Conservation (phyloP, 2,113 vertebrate genomes). For the Brachirus orientalis region DNA sequence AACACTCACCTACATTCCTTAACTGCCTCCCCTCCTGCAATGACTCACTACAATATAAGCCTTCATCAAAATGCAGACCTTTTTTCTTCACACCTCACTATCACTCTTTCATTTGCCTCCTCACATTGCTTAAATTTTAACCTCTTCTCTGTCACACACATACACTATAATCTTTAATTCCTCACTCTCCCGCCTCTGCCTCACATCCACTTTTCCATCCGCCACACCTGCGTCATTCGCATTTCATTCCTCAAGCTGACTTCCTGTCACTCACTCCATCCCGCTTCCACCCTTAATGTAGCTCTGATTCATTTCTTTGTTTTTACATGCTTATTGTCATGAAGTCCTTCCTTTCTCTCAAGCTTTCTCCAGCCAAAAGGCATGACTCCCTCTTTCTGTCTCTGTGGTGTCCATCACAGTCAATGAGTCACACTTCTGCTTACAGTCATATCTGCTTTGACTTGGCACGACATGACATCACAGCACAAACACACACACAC, state of each 20-base stretch:
- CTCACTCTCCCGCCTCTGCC: slow-evolving; percentile 1
- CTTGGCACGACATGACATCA: neutral
- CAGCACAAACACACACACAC: slow-evolving; percentile 1
- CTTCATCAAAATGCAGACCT: slow-evolving; percentile 20
- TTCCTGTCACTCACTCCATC: neutral
- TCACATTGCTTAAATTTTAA: slow-evolving; percentile 32
- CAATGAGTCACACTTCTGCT: slow-evolving; percentile 41
- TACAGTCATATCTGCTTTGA: slow-evolving; percentile 15
- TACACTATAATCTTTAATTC: neutral
- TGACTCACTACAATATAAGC: slow-evolving; percentile 29
- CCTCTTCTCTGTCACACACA: slow-evolving; percentile 3
- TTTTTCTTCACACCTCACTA: no score
- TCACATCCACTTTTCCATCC: neutral
- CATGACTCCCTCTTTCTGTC: slow-evolving; percentile 5
- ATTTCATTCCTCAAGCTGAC: no score
- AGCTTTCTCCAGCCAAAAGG: slow-evolving; percentile 10
- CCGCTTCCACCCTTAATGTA: neutral
- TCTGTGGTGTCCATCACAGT: slow-evolving; percentile 42
- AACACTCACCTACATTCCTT: slow-evolving; percentile 27
- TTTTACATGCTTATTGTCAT: slow-evolving; percentile 5
- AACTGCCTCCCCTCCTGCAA: slow-evolving; percentile 29
- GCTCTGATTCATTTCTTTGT: neutral
- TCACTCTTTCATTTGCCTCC: slow-evolving; percentile 14
- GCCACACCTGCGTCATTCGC: neutral
- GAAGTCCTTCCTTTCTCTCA: neutral